Conservation (phyloP, 2,888 invertebrate genomes). For the Neelides folsomi region DNA sequence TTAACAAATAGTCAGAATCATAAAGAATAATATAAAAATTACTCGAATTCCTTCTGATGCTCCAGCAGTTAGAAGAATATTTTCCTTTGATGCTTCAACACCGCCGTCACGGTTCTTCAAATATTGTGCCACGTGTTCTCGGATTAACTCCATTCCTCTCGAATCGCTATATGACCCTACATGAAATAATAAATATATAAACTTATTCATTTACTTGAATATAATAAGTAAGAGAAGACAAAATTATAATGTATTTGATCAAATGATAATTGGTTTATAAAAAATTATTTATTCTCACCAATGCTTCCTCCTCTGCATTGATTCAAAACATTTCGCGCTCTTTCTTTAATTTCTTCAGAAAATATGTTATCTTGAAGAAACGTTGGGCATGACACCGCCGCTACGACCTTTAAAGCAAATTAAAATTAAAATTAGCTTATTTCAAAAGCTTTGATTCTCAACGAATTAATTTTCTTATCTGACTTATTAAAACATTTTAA, state of each 20-base stretch:
- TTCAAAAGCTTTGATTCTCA: not conserved
- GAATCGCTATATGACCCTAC: conserved; percentile 81
- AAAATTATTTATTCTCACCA: conserved; percentile 36
- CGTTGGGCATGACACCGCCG: conserved; percentile 58
- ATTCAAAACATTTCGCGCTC: conserved; percentile 52
- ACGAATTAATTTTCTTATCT: too few species aligned
- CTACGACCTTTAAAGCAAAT: conserved; percentile 52
- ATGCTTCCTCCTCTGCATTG: conserved; percentile 66
- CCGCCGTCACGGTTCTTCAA: conserved; percentile 70
- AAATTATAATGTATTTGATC: not conserved
- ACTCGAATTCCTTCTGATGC: conserved; percentile 91
- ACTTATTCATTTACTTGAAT: not conserved
- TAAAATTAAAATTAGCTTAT: not conserved
- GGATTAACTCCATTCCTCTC: conserved; percentile 74
- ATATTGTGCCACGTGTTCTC: conserved; percentile 77
- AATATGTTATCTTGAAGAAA: conserved; percentile 57
- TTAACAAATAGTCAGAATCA: not conserved
- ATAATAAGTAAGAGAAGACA: not conserved
- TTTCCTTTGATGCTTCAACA: conserved; percentile 54
- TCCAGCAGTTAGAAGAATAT: conserved; percentile 71
- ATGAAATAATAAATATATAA: conserved; percentile 4
- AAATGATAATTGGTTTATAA: not conserved
- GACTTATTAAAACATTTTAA: not conserved
- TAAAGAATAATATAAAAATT: conserved; percentile 13
- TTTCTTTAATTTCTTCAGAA: conserved; percentile 69